These are phyloP conservation scores for Hypselothyrea guttata DNA, from an alignment of 2,888 invertebrate genomes.

Conservation along the genomic window DNA sequence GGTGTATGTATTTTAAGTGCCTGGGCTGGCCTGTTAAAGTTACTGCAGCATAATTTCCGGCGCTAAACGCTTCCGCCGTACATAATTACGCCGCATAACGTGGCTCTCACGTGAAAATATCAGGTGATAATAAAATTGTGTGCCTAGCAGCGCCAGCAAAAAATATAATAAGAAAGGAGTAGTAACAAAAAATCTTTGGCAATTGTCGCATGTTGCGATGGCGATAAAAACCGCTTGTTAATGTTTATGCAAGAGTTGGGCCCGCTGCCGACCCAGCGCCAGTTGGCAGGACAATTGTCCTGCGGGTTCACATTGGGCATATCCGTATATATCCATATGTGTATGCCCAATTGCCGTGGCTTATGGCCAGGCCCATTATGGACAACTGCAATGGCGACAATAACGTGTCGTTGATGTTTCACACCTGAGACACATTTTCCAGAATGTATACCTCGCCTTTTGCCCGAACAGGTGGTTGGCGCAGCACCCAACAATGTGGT, in stretches of 20 bases:
- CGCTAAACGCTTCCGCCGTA: constrained; percentile 53
- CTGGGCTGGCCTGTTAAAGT: constrained; percentile 44
- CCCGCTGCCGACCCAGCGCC: neutral
- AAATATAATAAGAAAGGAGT: too few species aligned
- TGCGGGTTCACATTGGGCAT: constrained; percentile 34
- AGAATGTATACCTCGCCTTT: constrained; percentile 8
- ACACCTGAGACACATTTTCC: constrained; percentile 68
- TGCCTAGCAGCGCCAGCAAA: constrained; percentile 29
- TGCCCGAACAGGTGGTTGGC: constrained; percentile 68
- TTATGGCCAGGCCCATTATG: constrained; percentile 66
- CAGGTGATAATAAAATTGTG: constrained; percentile 37
- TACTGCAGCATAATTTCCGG: constrained; percentile 54
- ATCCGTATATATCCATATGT: neutral
- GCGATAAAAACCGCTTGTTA: constrained; percentile 64
- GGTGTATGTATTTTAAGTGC: constrained; percentile 46
- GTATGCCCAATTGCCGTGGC: constrained; percentile 42
- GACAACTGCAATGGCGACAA: constrained; percentile 74
- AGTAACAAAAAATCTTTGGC: constrained; percentile 22
- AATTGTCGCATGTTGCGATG: constrained; percentile 36
- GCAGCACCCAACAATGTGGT: constrained; percentile 59
- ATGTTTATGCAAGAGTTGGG: constrained; percentile 51
- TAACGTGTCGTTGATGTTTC: constrained; percentile 70
- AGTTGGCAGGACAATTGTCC: constrained; percentile 54
- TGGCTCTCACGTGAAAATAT: constrained; percentile 25
- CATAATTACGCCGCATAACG: constrained; percentile 47